Evolutionary conservation across 2,797 vertebrate species (phyloP).

Genomic region (Macropus fuliginosus): DNA sequence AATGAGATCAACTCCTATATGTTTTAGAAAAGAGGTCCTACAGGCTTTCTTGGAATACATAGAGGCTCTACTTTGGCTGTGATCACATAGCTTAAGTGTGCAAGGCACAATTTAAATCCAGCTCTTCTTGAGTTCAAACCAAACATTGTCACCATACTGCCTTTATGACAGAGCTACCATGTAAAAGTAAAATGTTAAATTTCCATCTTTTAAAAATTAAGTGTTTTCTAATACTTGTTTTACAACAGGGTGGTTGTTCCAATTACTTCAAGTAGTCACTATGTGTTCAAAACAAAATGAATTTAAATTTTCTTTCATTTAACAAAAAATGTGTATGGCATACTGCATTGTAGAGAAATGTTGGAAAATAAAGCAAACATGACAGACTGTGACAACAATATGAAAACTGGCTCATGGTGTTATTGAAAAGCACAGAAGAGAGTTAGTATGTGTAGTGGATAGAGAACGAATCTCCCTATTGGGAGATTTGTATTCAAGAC

Average conservation of each 20-base stretch:
- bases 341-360: background rate
- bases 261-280: constrained; percentile 13
- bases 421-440: background rate
- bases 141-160: background rate
- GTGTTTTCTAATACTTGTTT: background rate
- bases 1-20: too few species aligned
- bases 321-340: background rate
- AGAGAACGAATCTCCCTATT: background rate
- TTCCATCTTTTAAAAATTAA: background rate
- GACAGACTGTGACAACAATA: background rate
- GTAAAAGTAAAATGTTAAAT: constrained; percentile 23
- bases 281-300: background rate
- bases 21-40: too few species aligned
- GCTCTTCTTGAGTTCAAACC: background rate
- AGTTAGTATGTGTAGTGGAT: background rate
- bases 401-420: background rate
- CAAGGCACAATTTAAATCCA: background rate
- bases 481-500: background rate
- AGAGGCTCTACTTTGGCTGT: background rate
- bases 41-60: too few species aligned
- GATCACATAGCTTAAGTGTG: background rate
- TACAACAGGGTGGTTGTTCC: background rate
- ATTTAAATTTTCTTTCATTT: constrained; percentile 41
- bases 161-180: background rate
- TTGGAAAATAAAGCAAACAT: background rate